Percentiles rank a stretch among this genome's conserved stretches.
These are phyloP conservation scores for Baronia brevicornis DNA, from an alignment of 2,888 invertebrate genomes.

Conservation along the genomic window DNA sequence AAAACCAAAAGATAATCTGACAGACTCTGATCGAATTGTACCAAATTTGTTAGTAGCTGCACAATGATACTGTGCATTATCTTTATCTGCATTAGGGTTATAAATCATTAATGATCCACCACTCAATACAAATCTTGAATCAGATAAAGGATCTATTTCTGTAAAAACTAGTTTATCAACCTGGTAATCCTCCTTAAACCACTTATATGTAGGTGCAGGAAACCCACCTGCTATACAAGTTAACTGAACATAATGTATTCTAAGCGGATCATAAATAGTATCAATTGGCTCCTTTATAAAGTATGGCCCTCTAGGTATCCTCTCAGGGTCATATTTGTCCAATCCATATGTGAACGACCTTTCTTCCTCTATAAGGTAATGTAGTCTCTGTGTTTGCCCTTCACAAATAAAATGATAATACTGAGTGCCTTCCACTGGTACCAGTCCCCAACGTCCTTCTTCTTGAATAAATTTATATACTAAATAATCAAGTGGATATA, in stretches of 20 bases:
- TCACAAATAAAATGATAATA: constrained; percentile 91
- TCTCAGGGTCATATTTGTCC: constrained; percentile 85
- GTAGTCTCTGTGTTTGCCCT: constrained; percentile 83
- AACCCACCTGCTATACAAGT: constrained; percentile 90
- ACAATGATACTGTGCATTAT: constrained; percentile 94
- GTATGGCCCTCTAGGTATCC: constrained; percentile 90
- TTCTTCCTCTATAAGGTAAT: constrained; percentile 82
- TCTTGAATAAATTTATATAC: constrained; percentile 85
- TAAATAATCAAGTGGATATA: constrained; percentile 81
- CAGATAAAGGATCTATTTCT: constrained; percentile 84
- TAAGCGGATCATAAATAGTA: constrained; percentile 87
- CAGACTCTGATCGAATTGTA: constrained; percentile 90
- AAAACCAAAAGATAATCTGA: constrained; percentile 90
- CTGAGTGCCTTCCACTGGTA: constrained; percentile 86
- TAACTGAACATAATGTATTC: constrained; percentile 85
- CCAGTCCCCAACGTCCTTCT: constrained; percentile 88
- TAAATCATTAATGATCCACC: constrained; percentile 94
- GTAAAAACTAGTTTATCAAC: constrained; percentile 83
- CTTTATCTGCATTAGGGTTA: constrained; percentile 85
- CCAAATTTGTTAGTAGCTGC: constrained; percentile 93
- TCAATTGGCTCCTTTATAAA: constrained; percentile 90
- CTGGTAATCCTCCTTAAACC: constrained; percentile 92
- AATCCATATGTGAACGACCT: constrained; percentile 91
- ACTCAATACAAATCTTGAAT: constrained; percentile 87
- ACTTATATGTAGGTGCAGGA: constrained; percentile 91